Evolutionary conservation across 2,797 vertebrate genomes (phyloP).

Genomic region (Typhlichthys subterraneus): DNA sequence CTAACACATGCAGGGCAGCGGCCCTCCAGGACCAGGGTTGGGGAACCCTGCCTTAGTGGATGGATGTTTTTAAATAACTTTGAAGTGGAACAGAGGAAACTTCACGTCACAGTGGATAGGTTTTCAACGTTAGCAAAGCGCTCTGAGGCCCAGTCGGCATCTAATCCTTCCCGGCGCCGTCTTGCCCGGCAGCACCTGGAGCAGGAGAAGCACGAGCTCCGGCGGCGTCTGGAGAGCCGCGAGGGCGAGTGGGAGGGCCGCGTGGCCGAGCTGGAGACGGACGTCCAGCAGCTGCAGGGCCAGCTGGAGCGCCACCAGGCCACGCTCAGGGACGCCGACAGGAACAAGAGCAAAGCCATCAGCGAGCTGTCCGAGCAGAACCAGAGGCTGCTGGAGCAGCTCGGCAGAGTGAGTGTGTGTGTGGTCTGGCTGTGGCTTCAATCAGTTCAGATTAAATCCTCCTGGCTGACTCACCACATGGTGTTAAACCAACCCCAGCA

Average conservation of each 20-base stretch:
- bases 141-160: background rate
- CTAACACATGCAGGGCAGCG: too few relatives aligned
- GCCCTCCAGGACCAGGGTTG: too few relatives aligned
- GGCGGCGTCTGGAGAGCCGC: constrained; percentile 89
- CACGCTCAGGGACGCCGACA: constrained; percentile 89
- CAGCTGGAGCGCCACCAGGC: constrained; percentile 93
- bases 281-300: constrained; percentile 91
- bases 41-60: too few relatives aligned
- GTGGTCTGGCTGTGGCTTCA: constrained; percentile 23
- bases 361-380: constrained; percentile 96
- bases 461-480: constrained; percentile 34
- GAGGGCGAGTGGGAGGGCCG: constrained; percentile 98
- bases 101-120: too few relatives aligned
- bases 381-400: constrained; percentile 95
- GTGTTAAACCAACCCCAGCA: constrained; percentile 39
- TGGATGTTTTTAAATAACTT: too few relatives aligned
- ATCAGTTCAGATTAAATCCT: constrained; percentile 30
- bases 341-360: constrained; percentile 89
- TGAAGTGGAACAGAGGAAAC: too few relatives aligned
- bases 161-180: background rate
- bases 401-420: constrained; percentile 83
- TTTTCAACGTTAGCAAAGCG: background rate
- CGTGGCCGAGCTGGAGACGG: constrained; percentile 93
- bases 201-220: constrained; percentile 95
- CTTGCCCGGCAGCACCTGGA: constrained; percentile 88